Base-by-base conservation (phyloP, 2,797 vertebrate genomes). In the Epinephelus malabaricus region DNA sequence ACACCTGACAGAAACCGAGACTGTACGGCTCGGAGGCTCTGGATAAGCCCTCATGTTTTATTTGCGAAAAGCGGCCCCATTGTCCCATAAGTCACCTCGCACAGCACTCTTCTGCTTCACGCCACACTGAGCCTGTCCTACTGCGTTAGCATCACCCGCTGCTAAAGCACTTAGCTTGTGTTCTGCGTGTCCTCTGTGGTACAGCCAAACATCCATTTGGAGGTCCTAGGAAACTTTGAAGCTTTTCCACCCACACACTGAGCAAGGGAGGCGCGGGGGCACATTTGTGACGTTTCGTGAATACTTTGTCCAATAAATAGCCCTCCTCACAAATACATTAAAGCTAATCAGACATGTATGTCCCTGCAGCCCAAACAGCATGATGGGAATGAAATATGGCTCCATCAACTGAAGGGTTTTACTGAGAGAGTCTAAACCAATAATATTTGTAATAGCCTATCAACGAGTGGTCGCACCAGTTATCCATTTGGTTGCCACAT, bases 1-100 rank as follows among this genome's bases (percentile, higher is more conserved):
- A 88, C 90, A 91, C 88, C 90, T 88, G 88, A 93, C 89, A 94
- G 89, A 94, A 90, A 83, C 83, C 43, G 85, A 89, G 89, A 89
- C 86, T 83, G 88, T 86, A 79, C 71, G 87, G 89, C 90, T 86
- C 83, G 79, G 87, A 94, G 89, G 88, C 92, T 93, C 86, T 82
- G 88, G 92, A 90, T 95, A 93, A 94, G 92, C 94, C 93, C 93
- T 96, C 94, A 95, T 95, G 95, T 95, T 96, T 96, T 96, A 95
- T 95, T 95, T 91, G 93, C 84, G 81, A 94, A 95, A 95, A 95
- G 93, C 92, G 93, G 94, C 92, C 93, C 94, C 95, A 95, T 95
- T 96, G 95, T 96, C 95, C 94, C 94, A 94, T 90, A 95, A 95
- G 94, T 95, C 95, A 94, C 94, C 93, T 95, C 94, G 65, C 91